Conservation (phyloP, 2,888 invertebrate genomes). For the Anarsia innoxiella region DNA sequence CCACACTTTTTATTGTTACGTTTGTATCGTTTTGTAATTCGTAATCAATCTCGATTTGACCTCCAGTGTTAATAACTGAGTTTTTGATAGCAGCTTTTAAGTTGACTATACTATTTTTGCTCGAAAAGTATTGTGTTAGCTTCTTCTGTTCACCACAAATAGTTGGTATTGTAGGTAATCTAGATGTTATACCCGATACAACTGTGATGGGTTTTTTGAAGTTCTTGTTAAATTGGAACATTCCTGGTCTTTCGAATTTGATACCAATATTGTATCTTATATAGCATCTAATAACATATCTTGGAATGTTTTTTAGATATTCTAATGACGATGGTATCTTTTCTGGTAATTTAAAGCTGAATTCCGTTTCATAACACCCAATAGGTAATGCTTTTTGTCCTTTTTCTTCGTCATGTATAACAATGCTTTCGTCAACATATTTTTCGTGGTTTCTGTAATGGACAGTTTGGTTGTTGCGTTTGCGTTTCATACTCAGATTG, state of each 20-base stretch:
- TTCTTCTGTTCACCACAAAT: slow-evolving; percentile 21
- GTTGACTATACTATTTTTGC: slow-evolving; percentile 18
- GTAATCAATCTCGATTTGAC: slow-evolving; percentile 18
- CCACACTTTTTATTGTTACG: slow-evolving; percentile 15
- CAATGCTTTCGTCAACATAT: slow-evolving; percentile 16
- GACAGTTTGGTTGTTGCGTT: neutral
- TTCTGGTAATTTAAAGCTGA: slow-evolving; percentile 23
- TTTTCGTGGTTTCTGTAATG: slow-evolving; percentile 14
- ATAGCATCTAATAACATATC: slow-evolving; percentile 16
- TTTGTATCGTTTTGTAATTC: slow-evolving; percentile 22
- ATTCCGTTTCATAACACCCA: slow-evolving; percentile 20
- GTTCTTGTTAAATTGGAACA: slow-evolving; percentile 20
- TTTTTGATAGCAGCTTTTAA: slow-evolving; percentile 21
- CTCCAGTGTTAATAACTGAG: slow-evolving; percentile 19
- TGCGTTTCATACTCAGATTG: neutral
- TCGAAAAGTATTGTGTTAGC: slow-evolving; percentile 19
- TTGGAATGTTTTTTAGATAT: slow-evolving; percentile 3
- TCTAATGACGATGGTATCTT: slow-evolving; percentile 21
- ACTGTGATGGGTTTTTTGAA: slow-evolving; percentile 25
- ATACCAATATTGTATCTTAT: slow-evolving; percentile 25
- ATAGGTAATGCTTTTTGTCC: slow-evolving; percentile 2
- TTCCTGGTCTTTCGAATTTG: slow-evolving; percentile 23
- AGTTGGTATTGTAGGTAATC: slow-evolving; percentile 16
- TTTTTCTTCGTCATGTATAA: slow-evolving; percentile 12
- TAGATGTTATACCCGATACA: slow-evolving; percentile 19